Percentiles rank a stretch among this genome's conserved stretches.
phyloP scores from a whole-genome alignment of 1,140 invertebrate genomes.

The Brachionus plicatilis region DNA sequence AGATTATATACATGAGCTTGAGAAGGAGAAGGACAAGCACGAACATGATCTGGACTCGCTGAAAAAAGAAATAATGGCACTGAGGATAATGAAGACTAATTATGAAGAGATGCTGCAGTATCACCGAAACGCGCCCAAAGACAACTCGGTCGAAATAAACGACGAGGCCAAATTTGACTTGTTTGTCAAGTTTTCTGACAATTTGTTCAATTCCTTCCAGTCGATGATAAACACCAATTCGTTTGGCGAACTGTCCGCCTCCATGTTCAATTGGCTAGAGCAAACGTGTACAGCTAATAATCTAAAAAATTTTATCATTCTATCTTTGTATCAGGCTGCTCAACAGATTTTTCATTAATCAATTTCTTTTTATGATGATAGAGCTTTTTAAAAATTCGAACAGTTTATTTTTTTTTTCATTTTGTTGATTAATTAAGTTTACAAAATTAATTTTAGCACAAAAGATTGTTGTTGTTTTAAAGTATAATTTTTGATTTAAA shows the following conservation, averaged over 20 bases:
- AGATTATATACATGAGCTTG: constrained; percentile 29
- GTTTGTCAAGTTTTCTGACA: constrained; percentile 40
- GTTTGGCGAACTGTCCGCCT: constrained; percentile 9
- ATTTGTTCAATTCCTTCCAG: constrained; percentile 34
- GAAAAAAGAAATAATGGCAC: constrained; percentile 30
- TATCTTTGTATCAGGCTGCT: constrained; percentile 28
- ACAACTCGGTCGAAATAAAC: constrained; percentile 33
- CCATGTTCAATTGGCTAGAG: constrained; percentile 39
- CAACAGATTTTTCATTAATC: constrained; percentile 5
- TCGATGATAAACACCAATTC: constrained; percentile 35
- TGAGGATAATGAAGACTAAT: constrained; percentile 30
- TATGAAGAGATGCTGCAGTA: constrained; percentile 36
- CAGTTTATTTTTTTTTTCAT: neutral
- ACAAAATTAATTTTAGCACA: neutral
- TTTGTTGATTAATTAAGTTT: neutral
- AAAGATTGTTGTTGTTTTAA: neutral
- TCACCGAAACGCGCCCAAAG: constrained; percentile 31
- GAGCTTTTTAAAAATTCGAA: neutral
- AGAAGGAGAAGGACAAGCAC: constrained; percentile 39
- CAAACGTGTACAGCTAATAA: constrained; percentile 18
- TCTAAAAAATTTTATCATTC: constrained; percentile 34
- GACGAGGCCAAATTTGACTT: constrained; percentile 31
- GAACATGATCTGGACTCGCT: constrained; percentile 23
- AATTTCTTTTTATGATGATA: neutral
- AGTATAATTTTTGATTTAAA: neutral